Evolutionary conservation across 2,113 vertebrate genomes (phyloP), one percentile per base, ranked within the genome.

Genomic region (Melanerpes formicivorus): DNA sequence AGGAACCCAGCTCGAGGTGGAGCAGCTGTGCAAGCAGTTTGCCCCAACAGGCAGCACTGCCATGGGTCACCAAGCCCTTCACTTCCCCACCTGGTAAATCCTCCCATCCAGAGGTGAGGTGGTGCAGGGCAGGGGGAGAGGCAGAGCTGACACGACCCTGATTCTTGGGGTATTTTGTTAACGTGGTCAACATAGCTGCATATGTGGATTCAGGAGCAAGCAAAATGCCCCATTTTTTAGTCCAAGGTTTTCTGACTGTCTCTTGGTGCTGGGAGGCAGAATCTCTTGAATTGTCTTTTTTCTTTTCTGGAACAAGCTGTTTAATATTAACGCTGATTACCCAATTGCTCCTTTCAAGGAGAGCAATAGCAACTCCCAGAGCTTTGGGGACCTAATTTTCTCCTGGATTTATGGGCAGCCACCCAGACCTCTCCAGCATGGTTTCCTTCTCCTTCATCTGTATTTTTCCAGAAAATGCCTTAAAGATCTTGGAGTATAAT

Each of bases 351-450:
- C 82, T 94, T 96, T 93, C 84, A 90, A 69, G 81, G 76, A 87
- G 56, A 93, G 84, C 52, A 66, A 17, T 54, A 40, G 89, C 64
- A 77, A 89, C 71, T 90, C 81, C 11, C 55, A 87, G 90, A 91
- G 62, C 93, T 96, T 88, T 94, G 59, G 88, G 88, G 85, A 91
- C 76, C 91, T 87, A 69, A 90, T 95, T 96, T 95, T 94, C 85
- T 80, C 70, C 67, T 89, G 71, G 78, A 93, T 96, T 93, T 92
- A 90, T 96, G 93, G 93, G 91, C 93, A 96, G 95, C 96, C 60
- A 67, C 97, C 92, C 96, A 97, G 91, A 95, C 96, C 76, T 97
- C 95, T 95, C 71, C 94, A 87, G 75, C 32, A 44, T 58, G 32
- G 18, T 74, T 93, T 81, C 81, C 84, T 80, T 85, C 76, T 92